phyloP scores from a whole-genome alignment of 2,888 invertebrate species.

The Eupsilia transversa region DNA sequence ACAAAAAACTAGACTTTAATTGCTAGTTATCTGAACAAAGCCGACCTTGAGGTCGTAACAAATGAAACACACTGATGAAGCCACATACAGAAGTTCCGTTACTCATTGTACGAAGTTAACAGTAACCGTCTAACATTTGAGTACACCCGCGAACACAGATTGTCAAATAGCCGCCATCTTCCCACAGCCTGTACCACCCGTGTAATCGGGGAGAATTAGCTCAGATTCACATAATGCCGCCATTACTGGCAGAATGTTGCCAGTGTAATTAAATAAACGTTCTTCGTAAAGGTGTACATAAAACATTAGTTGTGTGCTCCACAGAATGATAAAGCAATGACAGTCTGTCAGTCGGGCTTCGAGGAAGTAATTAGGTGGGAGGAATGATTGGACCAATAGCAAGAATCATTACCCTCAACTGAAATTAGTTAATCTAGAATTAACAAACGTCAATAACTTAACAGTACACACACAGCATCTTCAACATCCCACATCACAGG shows the following conservation, averaged over 20 bases:
- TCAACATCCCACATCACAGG: too few relatives aligned
- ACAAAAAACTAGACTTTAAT: conserved; percentile 57
- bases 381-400: conserved; percentile 22
- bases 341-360: conserved; percentile 26
- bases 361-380: conserved; percentile 37
- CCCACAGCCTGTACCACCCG: conserved; percentile 75
- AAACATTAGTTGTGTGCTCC: conserved; percentile 45
- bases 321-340: conserved; percentile 52
- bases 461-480: not conserved
- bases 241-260: conserved; percentile 63
- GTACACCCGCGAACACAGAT: conserved; percentile 49
- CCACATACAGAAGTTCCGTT: conserved; percentile 53
- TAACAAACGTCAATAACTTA: not conserved
- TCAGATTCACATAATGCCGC: conserved; percentile 74
- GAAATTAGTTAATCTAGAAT: not conserved
- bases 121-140: conserved; percentile 55
- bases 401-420: conserved; percentile 19
- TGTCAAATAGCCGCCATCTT: conserved; percentile 66
- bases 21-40: conserved; percentile 51
- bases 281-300: conserved; percentile 38
- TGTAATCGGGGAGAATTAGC: conserved; percentile 73
- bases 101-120: conserved; percentile 57
- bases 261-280: conserved; percentile 64
- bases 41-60: conserved; percentile 56
- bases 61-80: conserved; percentile 50